Base-by-base conservation (phyloP, 2,113 vertebrate species). In the Mesembrinibis cayennensis region DNA sequence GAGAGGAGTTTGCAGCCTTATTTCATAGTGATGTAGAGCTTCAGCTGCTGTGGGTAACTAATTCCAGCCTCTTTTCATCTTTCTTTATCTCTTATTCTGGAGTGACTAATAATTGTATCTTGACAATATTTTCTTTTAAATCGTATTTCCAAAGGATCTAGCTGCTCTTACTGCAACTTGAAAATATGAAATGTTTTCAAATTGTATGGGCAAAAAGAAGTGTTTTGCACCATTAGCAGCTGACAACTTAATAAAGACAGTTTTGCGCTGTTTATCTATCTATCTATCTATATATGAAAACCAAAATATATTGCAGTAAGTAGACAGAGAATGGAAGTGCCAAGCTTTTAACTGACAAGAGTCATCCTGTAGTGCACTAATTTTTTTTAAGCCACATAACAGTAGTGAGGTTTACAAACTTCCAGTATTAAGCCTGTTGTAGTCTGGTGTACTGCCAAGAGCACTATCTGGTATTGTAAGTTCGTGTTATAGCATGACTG, bases 401-500 rank as follows among this genome's bases (percentile, higher is more conserved):
- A 47, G 26, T 17, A 27, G 12, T 42, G 40, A 12, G 40, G 16
- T n/a, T 56, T 47, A 18, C 25, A 40, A 6, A 36, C 30, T 86
- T 70, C 13, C 9, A 16, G 20, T 45, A 10, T 49, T 50, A 25
- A 19, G 26, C 8, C 83, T 47, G 29, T 49, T 73, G 19, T n/a
- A 66, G 21, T 36, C 30, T 21, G 7, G 6, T 49, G 26, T 42
- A 55, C 38, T n/a, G 25, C 56, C 21, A 65, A 53, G 22, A 61
- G 40, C 40, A 66, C 27, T 8, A 25, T 72, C 26, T 14, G 18
- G 4, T 71, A 25, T 21, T 26, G 3, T 25, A 59, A 44, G 26
- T 27, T 53, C 5, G 2, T 38, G 26, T 59, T 52, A 10, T 1
- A 66, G 21, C 0, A 1, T 65, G n/a, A 42, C n/a, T 44, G 27